Percentiles rank a stretch among this genome's conserved stretches.
phyloP scores from a whole-genome alignment of 2,888 invertebrate genomes.

The Punctoribates punctum region DNA sequence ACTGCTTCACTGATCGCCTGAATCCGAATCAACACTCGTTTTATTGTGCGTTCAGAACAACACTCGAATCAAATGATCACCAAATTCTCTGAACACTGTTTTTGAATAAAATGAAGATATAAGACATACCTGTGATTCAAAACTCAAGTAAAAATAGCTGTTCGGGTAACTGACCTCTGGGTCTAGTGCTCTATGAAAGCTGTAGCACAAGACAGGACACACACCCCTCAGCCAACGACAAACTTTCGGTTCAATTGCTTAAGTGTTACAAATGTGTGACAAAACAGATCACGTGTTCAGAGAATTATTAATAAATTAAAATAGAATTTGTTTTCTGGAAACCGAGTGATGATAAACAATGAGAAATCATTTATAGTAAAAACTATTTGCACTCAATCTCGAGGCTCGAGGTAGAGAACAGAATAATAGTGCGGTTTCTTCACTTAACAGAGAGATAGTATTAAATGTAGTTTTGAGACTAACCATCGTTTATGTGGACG shows the following conservation, averaged over 20 bases:
- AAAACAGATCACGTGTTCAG: too few species aligned
- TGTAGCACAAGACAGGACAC: too few species aligned
- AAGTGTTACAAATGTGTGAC: not conserved
- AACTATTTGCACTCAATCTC: too few species aligned
- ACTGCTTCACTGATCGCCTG: conserved; percentile 22
- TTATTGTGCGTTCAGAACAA: not conserved
- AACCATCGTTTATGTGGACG: not conserved
- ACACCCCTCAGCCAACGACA: not conserved
- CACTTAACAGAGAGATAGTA: not conserved
- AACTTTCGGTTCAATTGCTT: not conserved
- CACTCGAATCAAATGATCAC: not conserved
- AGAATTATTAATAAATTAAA: not conserved
- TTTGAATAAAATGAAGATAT: not conserved
- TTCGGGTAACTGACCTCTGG: conserved; percentile 3
- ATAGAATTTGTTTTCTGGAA: not conserved
- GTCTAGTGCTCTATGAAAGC: not conserved
- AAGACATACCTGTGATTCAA: conserved; percentile 7
- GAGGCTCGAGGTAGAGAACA: not conserved
- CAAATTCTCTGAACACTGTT: not conserved
- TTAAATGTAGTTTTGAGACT: not conserved
- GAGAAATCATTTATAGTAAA: too few species aligned
- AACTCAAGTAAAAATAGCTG: conserved; percentile 13
- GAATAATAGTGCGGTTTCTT: not conserved
- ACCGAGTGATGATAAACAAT: too few species aligned
- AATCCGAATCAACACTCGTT: conserved; percentile 12